Base-by-base conservation (phyloP, 1,140 invertebrate species). In the Proales similis region DNA sequence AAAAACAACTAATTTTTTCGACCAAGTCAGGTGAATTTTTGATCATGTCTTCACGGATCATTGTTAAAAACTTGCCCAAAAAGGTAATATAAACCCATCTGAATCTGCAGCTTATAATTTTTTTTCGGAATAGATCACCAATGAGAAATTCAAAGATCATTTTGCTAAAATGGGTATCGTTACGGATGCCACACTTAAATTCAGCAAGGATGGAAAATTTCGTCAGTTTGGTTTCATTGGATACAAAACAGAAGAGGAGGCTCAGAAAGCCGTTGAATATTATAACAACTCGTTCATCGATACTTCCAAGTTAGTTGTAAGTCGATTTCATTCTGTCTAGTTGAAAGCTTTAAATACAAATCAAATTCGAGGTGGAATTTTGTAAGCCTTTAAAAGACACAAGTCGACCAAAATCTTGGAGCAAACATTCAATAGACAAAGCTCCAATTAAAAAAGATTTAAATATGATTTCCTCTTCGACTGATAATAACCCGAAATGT, bases 181-280 rank as follows among this genome's bases (percentile, higher is more conserved):
- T 5, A 95, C 91, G 1, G 90, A 96, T 78, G 80, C 92, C 14
- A 86, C 90, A 68, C 72, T 95, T 2, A 95, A 94, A 72, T 92
- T 85, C 69, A 90, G 86, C 0, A 82, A 84, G 67, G 83, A 90
- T 78, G 90, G 90, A 9, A 83, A 84, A 70, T 95, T 95, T 75
- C 79, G 91, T 66, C 83, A 85, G 67, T 95, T 95, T 80, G 87
- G 83, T 14, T 95, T 95, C 71, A 77, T 96, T 67, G 92, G 92
- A 12, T 95, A 82, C 71, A 83, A 86, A 71, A 82, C 77, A 47
- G 84, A 86, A 68, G 81, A 85, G 63, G 82, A 90, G 72, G 90
- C 89, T 0, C 63, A 80, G 57, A 76, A 75, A 27, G 90, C 90
- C 3, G 78, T 83, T 33, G 75, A 84, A 26, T 84, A 84, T 70